Evolutionary conservation across 2,113 vertebrate genomes (phyloP), one percentile per base, ranked within the genome.

Genomic region (Myotis lucifugus): DNA sequence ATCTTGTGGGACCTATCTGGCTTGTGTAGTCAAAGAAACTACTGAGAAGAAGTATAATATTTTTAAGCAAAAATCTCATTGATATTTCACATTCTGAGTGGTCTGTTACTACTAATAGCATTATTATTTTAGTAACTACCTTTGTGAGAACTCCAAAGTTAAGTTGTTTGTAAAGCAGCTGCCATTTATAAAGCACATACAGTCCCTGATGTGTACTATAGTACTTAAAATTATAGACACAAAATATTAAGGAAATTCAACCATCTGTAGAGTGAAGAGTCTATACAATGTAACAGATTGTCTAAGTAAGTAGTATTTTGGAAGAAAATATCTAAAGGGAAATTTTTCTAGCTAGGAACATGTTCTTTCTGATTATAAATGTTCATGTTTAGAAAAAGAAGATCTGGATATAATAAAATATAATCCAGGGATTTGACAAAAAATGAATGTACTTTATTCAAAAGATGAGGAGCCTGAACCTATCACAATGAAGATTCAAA

Each of bases 301-400:
- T 84, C 85, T 93, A 95, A 96, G 69, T 83, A 96, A 86, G 69
- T 83, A 96, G 83, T 94, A 84, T 91, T 95, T 95, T 95, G 94
- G 85, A 90, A 97, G 77, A 96, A 85, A 92, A 88, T 92, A 95
- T 66, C 66, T 88, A 84, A 88, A 78, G 91, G 56, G 40, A 95
- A 92, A 74, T 56, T 92, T 96, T 92, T 13, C 85, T 95, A 29
- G 52, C 92, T 92, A 83, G 32, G 78, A 95, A 86, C 78, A 93
- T 97, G 67, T 92, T 93, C 81, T 88, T 93, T 96, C 69, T 94
- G 74, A 83, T 88, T 95, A 81, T 88, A 94, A 74, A 83, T 90
- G 82, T 95, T 93, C 85, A 88, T 91, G 69, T 34, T 92, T 91
- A 88, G n/a, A 91, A 78, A 93, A 86, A 82, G 74, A 90, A 87